Evolutionary conservation across 2,113 vertebrate genomes (phyloP).

Genomic region (Pangasianodon hypophthalmus): DNA sequence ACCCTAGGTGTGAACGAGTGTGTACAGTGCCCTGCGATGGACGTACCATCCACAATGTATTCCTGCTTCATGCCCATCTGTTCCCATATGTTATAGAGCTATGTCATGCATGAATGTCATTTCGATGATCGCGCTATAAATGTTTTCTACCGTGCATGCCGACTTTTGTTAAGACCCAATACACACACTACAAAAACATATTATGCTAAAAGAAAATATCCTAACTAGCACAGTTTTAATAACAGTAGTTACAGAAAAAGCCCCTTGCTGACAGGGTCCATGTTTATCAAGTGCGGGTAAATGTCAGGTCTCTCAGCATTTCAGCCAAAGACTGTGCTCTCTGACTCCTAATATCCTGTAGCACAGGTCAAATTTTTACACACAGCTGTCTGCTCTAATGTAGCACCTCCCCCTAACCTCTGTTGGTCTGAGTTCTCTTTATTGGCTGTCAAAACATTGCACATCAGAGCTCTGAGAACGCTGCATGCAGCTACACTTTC

Average conservation of each 20-base stretch:
- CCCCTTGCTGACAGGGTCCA: neutral
- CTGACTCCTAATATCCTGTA: constrained; percentile 14
- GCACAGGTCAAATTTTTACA: constrained; percentile 16
- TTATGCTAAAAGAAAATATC: neutral
- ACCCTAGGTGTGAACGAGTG: neutral
- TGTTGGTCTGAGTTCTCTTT: constrained; percentile 18
- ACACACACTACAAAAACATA: neutral
- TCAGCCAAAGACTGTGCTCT: neutral
- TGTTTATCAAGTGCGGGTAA: neutral
- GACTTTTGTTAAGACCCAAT: neutral
- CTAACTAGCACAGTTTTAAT: neutral
- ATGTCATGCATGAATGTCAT: neutral
- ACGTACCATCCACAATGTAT: neutral
- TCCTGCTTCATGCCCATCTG: neutral
- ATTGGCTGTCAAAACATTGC: constrained; percentile 45
- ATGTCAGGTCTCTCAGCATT: constrained; percentile 16
- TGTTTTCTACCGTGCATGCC: neutral
- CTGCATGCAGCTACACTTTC: constrained; percentile 16
- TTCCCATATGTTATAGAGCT: neutral
- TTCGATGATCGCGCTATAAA: neutral
- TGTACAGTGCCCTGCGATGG: neutral
- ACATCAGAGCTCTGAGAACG: constrained; percentile 29
- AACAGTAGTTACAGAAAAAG: neutral
- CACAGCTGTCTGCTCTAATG: neutral
- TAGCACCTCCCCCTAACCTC: neutral